phyloP scores from a whole-genome alignment of 2,888 invertebrate species.

The Onthophagus sagittarius region DNA sequence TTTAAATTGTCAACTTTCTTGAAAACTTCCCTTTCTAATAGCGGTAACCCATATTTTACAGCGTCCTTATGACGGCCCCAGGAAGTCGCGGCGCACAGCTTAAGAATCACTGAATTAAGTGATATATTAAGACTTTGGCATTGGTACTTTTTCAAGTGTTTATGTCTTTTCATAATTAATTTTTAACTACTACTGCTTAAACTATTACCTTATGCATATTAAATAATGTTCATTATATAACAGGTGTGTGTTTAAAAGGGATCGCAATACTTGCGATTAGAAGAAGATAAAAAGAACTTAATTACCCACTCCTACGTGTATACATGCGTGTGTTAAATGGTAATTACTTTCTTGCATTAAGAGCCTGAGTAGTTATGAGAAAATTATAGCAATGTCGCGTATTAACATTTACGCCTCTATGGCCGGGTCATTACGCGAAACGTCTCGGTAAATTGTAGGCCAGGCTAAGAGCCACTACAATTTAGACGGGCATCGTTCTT shows the following conservation, averaged over 20 bases:
- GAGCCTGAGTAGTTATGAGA: constrained; percentile 21
- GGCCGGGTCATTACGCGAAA: constrained; percentile 15
- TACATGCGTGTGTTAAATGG: constrained; percentile 19
- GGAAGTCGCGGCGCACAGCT: too few species aligned
- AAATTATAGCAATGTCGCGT: constrained; percentile 22
- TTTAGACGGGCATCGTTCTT: background rate
- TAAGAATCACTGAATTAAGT: too few species aligned
- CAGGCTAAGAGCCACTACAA: constrained; percentile 7
- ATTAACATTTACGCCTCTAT: constrained; percentile 24
- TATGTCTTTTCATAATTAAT: too few species aligned
- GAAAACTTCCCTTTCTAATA: too few species aligned
- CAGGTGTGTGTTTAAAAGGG: background rate
- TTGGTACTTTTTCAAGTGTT: too few species aligned
- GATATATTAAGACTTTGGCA: too few species aligned
- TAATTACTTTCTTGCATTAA: constrained; percentile 23
- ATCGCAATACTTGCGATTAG: background rate
- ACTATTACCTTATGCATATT: too few species aligned
- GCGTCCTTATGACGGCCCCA: too few species aligned
- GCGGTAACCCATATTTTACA: too few species aligned
- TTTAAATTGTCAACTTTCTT: too few species aligned
- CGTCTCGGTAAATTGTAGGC: constrained; percentile 23
- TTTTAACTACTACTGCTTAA: too few species aligned
- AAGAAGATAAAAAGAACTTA: constrained; percentile 1
- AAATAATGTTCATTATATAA: background rate
- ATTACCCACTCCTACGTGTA: constrained; percentile 5